Evolutionary conservation across 2,797 vertebrate genomes (phyloP).

Genomic region (Myiotriccus ornatus): DNA sequence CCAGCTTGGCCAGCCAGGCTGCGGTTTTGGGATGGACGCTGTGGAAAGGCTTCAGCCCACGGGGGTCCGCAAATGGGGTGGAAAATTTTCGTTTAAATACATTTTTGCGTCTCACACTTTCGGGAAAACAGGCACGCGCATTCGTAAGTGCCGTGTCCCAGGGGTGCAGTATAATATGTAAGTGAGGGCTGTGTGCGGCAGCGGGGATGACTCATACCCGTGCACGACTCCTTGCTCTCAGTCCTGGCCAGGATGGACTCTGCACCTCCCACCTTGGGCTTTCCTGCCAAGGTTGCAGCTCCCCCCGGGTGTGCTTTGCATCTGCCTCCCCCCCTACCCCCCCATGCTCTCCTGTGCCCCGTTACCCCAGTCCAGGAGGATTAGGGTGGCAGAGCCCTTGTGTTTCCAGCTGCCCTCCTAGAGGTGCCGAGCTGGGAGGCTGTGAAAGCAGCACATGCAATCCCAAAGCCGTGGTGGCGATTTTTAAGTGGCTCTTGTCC

Average conservation of each 20-base stretch:
- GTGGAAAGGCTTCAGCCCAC: not conserved
- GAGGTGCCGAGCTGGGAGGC: not conserved
- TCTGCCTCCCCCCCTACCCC: too few species aligned
- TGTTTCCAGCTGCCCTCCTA: not conserved
- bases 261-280: not conserved
- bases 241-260: not conserved
- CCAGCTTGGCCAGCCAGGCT: not conserved
- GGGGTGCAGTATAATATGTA: not conserved
- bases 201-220: constrained; percentile 26
- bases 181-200: not conserved
- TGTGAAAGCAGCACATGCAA: not conserved
- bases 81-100: constrained; percentile 44
- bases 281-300: not conserved
- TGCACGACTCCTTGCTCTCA: not conserved
- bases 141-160: constrained; percentile 4
- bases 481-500: constrained; percentile 1
- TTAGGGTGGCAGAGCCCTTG: not conserved
- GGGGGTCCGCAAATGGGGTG: constrained; percentile 10
- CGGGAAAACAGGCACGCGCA: not conserved
- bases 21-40: not conserved
- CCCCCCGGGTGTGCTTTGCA: not conserved
- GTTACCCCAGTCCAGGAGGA: not conserved
- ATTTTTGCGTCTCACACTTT: not conserved
- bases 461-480: not conserved
- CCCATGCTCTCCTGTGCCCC: accelerated